Conservation (phyloP, 2,888 invertebrate genomes). For the Drosophila gaucha region DNA sequence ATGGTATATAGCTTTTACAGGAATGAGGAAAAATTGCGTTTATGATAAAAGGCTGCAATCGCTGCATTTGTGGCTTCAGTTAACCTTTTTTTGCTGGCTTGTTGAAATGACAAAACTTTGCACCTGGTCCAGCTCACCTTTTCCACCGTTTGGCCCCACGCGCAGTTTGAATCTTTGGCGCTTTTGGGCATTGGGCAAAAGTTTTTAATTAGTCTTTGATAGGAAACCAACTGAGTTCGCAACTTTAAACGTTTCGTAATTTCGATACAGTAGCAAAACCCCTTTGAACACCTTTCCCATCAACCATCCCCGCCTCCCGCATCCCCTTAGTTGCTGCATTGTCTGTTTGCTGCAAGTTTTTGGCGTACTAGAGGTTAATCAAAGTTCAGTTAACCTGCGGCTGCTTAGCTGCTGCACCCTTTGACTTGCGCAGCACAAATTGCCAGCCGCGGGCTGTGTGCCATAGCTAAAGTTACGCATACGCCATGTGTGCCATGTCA, state of each 20-base stretch:
- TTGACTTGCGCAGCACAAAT: conserved; percentile 36
- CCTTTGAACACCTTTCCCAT: not conserved
- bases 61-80: conserved; percentile 54
- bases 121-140: conserved; percentile 10
- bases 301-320: not conserved
- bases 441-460: conserved; percentile 50
- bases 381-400: conserved; percentile 70
- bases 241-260: conserved; percentile 60
- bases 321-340: not conserved
- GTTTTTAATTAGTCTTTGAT: conserved; percentile 79
- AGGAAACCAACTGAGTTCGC: conserved; percentile 72
- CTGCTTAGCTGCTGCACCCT: conserved; percentile 43
- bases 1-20: not conserved
- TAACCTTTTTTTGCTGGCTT: conserved; percentile 52
- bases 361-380: conserved; percentile 58
- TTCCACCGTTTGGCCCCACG: conserved; percentile 3
- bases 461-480: conserved; percentile 63
- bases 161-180: conserved; percentile 47
- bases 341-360: conserved; percentile 41
- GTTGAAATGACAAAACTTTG: conserved; percentile 78
- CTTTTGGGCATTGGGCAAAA: conserved; percentile 72
- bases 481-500: conserved; percentile 45
- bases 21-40: conserved; percentile 12
- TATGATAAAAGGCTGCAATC: conserved; percentile 6
- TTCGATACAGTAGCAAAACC: conserved; percentile 40